Evolutionary conservation across 1,140 invertebrate species (phyloP).

Genomic region (Chlorops oryzae): DNA sequence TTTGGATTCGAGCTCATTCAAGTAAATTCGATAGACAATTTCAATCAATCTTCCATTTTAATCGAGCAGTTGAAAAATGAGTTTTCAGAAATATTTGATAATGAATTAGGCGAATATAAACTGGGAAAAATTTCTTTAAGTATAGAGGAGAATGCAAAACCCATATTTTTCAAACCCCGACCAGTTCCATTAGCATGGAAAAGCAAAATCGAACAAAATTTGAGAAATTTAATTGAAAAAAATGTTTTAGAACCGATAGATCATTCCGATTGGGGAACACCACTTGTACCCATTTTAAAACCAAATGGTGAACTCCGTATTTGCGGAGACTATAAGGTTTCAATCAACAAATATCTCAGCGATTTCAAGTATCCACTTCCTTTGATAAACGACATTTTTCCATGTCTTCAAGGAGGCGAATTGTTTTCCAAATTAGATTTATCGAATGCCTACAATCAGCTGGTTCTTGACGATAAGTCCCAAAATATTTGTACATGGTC

Average conservation of each 20-base stretch:
- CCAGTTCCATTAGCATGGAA: slow-evolving; percentile 14
- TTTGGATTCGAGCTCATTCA: slow-evolving; percentile 7
- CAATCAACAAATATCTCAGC: slow-evolving; percentile 40
- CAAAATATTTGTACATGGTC: slow-evolving; percentile 16
- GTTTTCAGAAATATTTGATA: slow-evolving; percentile 5
- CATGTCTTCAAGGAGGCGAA: too few relatives aligned
- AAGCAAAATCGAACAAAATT: slow-evolving; percentile 15
- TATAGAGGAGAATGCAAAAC: slow-evolving; percentile 6
- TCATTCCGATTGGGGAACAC: slow-evolving; percentile 41
- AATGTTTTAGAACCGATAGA: slow-evolving; percentile 37
- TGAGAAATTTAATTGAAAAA: slow-evolving; percentile 31
- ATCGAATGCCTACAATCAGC: slow-evolving; percentile 41
- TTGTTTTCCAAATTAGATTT: slow-evolving; percentile 43
- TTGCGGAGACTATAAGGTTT: slow-evolving; percentile 48
- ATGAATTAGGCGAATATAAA: background rate
- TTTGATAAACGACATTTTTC: slow-evolving; percentile 32
- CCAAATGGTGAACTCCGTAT: slow-evolving; percentile 46
- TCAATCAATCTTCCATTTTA: background rate
- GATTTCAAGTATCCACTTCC: slow-evolving; percentile 45
- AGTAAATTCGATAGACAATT: slow-evolving; percentile 5
- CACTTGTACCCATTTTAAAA: slow-evolving; percentile 41
- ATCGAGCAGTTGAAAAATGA: slow-evolving; percentile 7
- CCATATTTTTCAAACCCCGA: slow-evolving; percentile 12
- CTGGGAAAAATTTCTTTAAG: background rate
- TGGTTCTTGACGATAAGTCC: slow-evolving; percentile 27